Conservation (phyloP, 2,113 vertebrate genomes). For the Neotoma lepida region DNA sequence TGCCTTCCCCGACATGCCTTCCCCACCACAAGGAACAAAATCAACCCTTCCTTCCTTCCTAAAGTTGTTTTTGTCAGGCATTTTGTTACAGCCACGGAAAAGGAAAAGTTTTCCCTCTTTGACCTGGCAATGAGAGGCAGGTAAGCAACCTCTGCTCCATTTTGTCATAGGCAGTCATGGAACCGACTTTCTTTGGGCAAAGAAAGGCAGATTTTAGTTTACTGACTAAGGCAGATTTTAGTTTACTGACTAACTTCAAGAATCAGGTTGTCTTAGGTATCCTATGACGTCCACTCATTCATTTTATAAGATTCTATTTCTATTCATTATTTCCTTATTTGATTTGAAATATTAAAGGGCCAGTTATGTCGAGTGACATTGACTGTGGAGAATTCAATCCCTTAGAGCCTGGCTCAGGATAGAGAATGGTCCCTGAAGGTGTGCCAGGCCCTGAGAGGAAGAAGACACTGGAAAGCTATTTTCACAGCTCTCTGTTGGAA, state of each 20-base stretch:
- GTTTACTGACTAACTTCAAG: background rate
- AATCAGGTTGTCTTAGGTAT: background rate
- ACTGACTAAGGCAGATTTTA: background rate
- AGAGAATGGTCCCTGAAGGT: background rate
- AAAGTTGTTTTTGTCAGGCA: background rate
- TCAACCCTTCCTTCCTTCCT: background rate
- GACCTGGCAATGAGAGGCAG: background rate
- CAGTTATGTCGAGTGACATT: background rate
- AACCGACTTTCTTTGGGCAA: no score
- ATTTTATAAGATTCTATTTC: constrained; percentile 51
- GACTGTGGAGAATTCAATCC: background rate
- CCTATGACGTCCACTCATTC: background rate
- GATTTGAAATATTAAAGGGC: constrained; percentile 24
- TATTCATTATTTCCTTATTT: constrained; percentile 34
- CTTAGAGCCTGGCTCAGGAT: background rate
- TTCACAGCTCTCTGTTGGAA: background rate
- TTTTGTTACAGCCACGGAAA: background rate
- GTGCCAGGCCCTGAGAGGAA: background rate
- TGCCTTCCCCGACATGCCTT: no score
- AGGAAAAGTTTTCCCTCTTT: background rate
- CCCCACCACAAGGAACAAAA: background rate
- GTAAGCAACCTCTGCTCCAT: background rate
- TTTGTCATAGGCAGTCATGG: no score
- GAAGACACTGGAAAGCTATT: background rate
- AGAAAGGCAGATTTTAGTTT: background rate